These are phyloP conservation scores for Pristionchus mayeri DNA, from an alignment of 2,888 invertebrate genomes.

Conservation along the genomic window DNA sequence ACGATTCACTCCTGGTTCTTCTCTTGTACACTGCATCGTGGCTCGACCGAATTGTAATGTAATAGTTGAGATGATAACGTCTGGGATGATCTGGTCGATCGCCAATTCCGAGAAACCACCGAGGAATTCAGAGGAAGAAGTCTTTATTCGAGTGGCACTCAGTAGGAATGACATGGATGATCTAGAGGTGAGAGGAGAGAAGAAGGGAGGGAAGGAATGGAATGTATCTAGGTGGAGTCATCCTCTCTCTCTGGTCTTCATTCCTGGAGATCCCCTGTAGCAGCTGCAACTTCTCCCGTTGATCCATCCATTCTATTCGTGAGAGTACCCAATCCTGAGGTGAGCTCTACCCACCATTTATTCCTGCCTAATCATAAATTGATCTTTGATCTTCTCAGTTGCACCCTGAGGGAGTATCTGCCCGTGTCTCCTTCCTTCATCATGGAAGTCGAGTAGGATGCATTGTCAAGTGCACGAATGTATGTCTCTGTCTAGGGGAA, in stretches of 20 bases:
- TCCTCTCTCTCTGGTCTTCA: slow-evolving; percentile 8
- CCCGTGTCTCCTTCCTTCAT: slow-evolving; percentile 56
- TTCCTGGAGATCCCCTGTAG: slow-evolving; percentile 68
- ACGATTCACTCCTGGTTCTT: not conserved
- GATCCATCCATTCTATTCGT: slow-evolving; percentile 73
- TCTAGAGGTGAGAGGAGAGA: not conserved
- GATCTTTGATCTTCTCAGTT: slow-evolving; percentile 35
- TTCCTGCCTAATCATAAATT: too few relatives aligned
- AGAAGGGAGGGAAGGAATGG: too few relatives aligned
- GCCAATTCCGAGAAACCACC: slow-evolving; percentile 60
- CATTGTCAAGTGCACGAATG: slow-evolving; percentile 58
- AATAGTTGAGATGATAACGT: slow-evolving; percentile 62
- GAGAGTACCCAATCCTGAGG: slow-evolving; percentile 61
- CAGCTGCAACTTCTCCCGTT: slow-evolving; percentile 69
- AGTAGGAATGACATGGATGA: slow-evolving; percentile 42
- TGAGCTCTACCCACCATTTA: not conserved
- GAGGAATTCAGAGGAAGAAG: slow-evolving; percentile 60
- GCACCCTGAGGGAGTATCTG: slow-evolving; percentile 54
- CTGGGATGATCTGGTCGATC: slow-evolving; percentile 59
- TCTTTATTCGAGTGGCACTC: slow-evolving; percentile 73
- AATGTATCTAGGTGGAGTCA: slow-evolving; percentile 30
- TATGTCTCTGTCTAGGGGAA: not conserved
- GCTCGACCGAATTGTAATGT: too few relatives aligned
- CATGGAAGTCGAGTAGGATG: slow-evolving; percentile 55
- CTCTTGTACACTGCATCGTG: too few relatives aligned